A percentile compares a stretch with the other conserved stretches of the same genome.
Evolutionary conservation across 2,888 invertebrate genomes (phyloP).

Genomic region (Ischnus inquisitorius): DNA sequence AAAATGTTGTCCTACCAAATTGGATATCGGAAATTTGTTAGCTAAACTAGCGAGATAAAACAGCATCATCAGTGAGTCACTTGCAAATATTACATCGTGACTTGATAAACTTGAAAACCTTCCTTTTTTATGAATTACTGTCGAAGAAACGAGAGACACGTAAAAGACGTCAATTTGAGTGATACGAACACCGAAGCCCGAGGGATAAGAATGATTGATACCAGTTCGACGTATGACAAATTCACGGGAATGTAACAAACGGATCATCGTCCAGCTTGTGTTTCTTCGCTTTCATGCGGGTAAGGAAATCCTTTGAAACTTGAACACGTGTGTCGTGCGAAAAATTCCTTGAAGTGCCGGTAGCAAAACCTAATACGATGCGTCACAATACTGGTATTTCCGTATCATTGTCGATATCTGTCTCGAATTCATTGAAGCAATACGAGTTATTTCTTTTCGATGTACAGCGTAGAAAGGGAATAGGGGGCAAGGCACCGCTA

Average conservation of each 20-base stretch:
- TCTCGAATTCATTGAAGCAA: constrained; percentile 46
- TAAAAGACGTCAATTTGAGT: neutral
- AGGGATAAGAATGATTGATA: constrained; percentile 4
- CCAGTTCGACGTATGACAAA: constrained; percentile 23
- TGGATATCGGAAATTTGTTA: too few species aligned
- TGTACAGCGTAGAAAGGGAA: neutral
- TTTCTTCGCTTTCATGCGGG: constrained; percentile 9
- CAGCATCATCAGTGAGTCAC: too few species aligned
- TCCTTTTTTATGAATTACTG: too few species aligned
- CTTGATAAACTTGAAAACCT: too few species aligned
- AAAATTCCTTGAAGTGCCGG: constrained; percentile 41
- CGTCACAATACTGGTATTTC: constrained; percentile 15
- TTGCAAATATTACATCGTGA: too few species aligned
- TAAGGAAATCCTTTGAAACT: constrained; percentile 3
- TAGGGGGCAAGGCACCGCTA: constrained; percentile 38
- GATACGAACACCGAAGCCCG: neutral
- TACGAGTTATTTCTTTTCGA: constrained; percentile 43
- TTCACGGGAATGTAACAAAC: constrained; percentile 42
- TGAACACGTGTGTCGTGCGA: constrained; percentile 10
- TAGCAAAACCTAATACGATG: constrained; percentile 5
- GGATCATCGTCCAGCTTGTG: constrained; percentile 31
- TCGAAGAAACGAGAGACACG: neutral
- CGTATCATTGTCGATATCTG: constrained; percentile 46
- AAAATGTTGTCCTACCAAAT: too few species aligned
- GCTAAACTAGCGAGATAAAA: too few species aligned